phyloP scores from a whole-genome alignment of 2,797 vertebrate genomes.

The Chiroxiphia lanceolata region DNA sequence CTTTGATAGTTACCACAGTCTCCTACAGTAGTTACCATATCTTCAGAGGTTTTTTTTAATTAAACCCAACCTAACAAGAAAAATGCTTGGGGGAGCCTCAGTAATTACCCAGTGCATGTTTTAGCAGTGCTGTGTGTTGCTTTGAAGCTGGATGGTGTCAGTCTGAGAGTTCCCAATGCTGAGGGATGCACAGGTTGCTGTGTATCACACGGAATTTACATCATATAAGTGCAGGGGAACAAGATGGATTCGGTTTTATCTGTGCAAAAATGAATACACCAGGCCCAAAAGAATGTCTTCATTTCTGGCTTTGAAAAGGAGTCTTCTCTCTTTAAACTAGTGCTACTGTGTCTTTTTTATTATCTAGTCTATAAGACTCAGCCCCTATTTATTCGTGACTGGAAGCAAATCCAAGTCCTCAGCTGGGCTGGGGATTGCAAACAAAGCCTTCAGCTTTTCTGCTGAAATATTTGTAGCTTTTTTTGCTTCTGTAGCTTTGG shows the following conservation, averaged over 20 bases:
- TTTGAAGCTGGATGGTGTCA: neutral
- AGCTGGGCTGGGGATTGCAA: neutral
- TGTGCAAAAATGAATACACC: neutral
- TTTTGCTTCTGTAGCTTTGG: neutral
- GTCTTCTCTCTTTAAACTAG: no score
- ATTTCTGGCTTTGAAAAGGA: neutral
- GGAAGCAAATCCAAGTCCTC: neutral
- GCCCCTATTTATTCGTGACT: neutral
- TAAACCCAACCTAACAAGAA: neutral
- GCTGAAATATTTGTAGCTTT: neutral
- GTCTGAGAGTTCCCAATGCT: neutral
- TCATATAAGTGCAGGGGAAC: no score
- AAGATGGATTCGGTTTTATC: neutral
- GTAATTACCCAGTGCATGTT: neutral
- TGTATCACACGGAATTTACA: neutral
- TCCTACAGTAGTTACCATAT: fast-evolving
- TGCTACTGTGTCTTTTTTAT: neutral
- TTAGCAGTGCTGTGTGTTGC: neutral
- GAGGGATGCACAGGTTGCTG: neutral
- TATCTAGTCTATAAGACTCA: neutral
- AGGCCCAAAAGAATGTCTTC: neutral
- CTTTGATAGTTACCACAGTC: neutral
- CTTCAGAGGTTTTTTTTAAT: neutral
- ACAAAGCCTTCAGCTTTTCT: neutral
- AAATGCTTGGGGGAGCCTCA: neutral